A percentile compares a stretch with the other conserved stretches of the same genome.
Evolutionary conservation across 2,888 invertebrate genomes (phyloP).

Genomic region (Vannuccia rotundouncinata): DNA sequence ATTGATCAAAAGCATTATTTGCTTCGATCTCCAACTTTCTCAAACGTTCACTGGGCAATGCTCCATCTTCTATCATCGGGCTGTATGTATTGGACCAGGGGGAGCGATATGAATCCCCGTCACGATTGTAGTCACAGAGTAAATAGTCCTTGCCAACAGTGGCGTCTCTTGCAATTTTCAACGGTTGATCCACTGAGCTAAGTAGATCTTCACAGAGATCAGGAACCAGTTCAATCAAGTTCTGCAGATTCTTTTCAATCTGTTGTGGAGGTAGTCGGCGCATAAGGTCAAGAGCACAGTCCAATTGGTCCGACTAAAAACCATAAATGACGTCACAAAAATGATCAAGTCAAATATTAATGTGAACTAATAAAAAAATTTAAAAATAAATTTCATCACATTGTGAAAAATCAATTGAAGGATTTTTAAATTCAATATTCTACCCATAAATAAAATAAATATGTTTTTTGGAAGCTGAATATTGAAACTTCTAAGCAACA

Average conservation of each 20-base stretch:
- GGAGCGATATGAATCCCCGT: slow-evolving; percentile 90
- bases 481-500: too few relatives aligned
- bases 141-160: slow-evolving; percentile 86
- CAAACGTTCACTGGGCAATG: slow-evolving; percentile 91
- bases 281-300: slow-evolving; percentile 97
- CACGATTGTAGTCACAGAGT: slow-evolving; percentile 95
- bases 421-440: too few relatives aligned
- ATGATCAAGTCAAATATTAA: too few relatives aligned
- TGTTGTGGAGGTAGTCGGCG: slow-evolving; percentile 95
- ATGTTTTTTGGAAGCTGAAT: too few relatives aligned
- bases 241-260: slow-evolving; percentile 93
- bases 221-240: slow-evolving; percentile 86
- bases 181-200: slow-evolving; percentile 92
- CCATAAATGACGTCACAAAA: too few relatives aligned
- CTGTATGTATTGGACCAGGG: slow-evolving; percentile 64
- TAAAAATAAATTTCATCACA: too few relatives aligned
- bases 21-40: slow-evolving; percentile 93
- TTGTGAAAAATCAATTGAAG: too few relatives aligned
- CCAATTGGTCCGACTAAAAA: slow-evolving; percentile 70
- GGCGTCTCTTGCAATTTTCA: slow-evolving; percentile 87
- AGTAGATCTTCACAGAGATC: slow-evolving; percentile 89
- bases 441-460: too few relatives aligned
- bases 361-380: too few relatives aligned
- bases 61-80: slow-evolving; percentile 93
- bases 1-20: slow-evolving; percentile 95